Base-by-base conservation (phyloP, 2,888 invertebrate species). In the Leptopilina syphax region DNA sequence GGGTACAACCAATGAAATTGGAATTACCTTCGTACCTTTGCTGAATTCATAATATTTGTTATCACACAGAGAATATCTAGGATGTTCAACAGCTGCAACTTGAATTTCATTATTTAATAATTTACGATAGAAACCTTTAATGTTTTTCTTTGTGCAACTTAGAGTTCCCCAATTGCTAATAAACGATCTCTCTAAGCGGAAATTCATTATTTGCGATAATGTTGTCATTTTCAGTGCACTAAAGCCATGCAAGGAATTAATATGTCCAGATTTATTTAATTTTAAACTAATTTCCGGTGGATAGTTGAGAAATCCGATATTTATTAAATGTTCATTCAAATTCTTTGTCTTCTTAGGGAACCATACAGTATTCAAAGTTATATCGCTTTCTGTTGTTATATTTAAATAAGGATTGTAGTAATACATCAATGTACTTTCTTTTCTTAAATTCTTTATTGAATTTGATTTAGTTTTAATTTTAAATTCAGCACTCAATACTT, bases 51-150 rank as follows among this genome's bases (percentile, higher is more conserved):
- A 63, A 63, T 24, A 24, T 18, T 63, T 63, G 1, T 63, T 24
- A 18, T 63, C 63, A 63, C 63, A 63, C 7, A 63, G 18, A 24
- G 63, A 63, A 63, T 63, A 63, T 63, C 63, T 63, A 63, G 63
- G 63, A 18, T 63, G 63, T 9, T 63, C 63, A 24, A 63, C 18
- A 24, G 63, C 63, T 24, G 24, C 7, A 9, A 3, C 63, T 9
- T 63, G 63, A 1, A 63, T 18, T 18, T 63, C 63, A 9, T 63
- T 63, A 8, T 63, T 63, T 18, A 63, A 7, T 63, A 63, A 63
- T 8, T 63, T 18, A 18, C 63, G 63, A 18, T 63, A 63, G 8
- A 63, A 63, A 24, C 63, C 63, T 7, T 9, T 9, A 9, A 24
- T 24, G 0, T 63, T 63, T 0, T 63, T 63, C 6, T 9, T 63